These are phyloP conservation scores for Ctenoplectra terminalis DNA, from an alignment of 1,140 invertebrate genomes.

Conservation along the genomic window DNA sequence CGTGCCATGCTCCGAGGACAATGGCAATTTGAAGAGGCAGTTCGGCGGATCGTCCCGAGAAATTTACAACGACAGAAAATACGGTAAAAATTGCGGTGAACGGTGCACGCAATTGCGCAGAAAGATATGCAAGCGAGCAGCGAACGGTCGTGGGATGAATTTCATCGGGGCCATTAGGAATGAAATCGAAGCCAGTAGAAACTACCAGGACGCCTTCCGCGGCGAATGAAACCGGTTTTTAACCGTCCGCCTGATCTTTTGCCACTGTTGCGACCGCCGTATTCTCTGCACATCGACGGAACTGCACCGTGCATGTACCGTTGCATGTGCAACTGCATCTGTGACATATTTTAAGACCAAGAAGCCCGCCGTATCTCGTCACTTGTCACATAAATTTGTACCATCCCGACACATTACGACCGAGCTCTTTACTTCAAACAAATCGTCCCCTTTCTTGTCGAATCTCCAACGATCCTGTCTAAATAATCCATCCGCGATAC, in stretches of 20 bases:
- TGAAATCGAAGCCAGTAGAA: slow-evolving; percentile 72
- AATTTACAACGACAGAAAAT: neutral
- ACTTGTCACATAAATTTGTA: slow-evolving; percentile 46
- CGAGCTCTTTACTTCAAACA: slow-evolving; percentile 14
- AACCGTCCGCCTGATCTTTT: slow-evolving; percentile 50
- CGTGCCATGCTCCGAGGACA: neutral
- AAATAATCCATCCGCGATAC: slow-evolving; percentile 1
- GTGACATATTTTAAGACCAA: slow-evolving; percentile 62
- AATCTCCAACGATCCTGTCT: neutral
- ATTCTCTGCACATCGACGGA: slow-evolving; percentile 48
- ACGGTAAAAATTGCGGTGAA: neutral
- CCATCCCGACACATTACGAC: slow-evolving; percentile 36
- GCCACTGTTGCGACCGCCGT: slow-evolving; percentile 52
- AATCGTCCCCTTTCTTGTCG: slow-evolving; percentile 10
- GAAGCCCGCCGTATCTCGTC: slow-evolving; percentile 36
- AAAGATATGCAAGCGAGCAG: slow-evolving; percentile 26
- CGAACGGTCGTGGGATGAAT: slow-evolving; percentile 69
- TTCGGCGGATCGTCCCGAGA: neutral
- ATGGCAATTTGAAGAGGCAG: neutral
- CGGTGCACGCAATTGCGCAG: slow-evolving; percentile 28
- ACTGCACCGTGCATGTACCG: slow-evolving; percentile 53
- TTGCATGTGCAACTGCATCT: slow-evolving; percentile 55
- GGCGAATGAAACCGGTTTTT: slow-evolving; percentile 70
- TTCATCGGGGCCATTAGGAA: slow-evolving; percentile 73
- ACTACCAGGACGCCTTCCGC: slow-evolving; percentile 68